Evolutionary conservation across 53 echinoderm and acorn worm genomes (phyloP).

Genomic region (Zoroaster sp.): DNA sequence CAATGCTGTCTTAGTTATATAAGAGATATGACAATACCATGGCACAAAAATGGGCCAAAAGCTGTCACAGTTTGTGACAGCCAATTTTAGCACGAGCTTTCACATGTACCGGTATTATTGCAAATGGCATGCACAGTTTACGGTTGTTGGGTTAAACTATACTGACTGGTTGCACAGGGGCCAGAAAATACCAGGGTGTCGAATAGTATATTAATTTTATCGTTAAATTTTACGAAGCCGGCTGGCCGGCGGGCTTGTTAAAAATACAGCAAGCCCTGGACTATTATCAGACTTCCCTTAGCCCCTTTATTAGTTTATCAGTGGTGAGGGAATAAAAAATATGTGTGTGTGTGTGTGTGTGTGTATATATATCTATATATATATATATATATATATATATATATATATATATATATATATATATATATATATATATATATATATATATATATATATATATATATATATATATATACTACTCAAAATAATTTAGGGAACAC

Average conservation of each 20-base stretch:
- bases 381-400: too few species aligned
- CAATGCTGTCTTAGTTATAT: too few species aligned
- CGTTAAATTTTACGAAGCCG: slow-evolving; percentile 10
- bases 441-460: too few species aligned
- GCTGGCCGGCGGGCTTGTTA: background rate
- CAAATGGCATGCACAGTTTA: background rate
- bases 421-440: too few species aligned
- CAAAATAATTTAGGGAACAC: too few species aligned
- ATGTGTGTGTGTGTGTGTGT: too few species aligned
- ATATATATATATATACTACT: too few species aligned
- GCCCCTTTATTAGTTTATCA: too few species aligned
- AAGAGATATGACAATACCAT: background rate
- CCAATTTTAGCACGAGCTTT: background rate
- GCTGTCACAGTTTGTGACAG: background rate
- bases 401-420: too few species aligned
- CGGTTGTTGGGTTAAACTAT: background rate
- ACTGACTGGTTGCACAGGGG: background rate
- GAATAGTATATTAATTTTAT: background rate
- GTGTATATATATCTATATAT: too few species aligned
- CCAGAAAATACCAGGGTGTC: background rate
- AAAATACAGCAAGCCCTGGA: background rate
- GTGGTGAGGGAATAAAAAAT: too few species aligned
- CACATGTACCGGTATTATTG: background rate
- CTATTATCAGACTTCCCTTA: background rate
- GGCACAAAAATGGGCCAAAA: background rate